Evolutionary conservation across 2,888 invertebrate genomes (phyloP), one percentile per base, ranked within the genome.

Genomic region (Zaprionus lineosus): DNA sequence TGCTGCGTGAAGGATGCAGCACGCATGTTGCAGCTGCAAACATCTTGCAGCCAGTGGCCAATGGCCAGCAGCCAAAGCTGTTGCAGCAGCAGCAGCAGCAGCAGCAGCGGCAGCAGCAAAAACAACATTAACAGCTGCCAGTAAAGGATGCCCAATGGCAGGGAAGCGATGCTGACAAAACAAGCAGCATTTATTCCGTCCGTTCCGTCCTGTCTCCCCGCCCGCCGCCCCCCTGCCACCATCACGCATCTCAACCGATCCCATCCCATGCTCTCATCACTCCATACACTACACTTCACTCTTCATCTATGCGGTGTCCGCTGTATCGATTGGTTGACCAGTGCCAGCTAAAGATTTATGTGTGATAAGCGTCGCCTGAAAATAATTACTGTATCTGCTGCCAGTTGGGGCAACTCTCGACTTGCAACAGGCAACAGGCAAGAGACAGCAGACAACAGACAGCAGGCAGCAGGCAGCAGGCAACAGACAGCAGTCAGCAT

Each of bases 301-400:
- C 46, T 40, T 21, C 39, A 43, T 56, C 56, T 52, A 55, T 51
- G 44, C 16, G 58, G 60, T 31, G 51, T 43, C 34, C 28, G 9
- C 34, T 43, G 61, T 51, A 85, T 79, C 81, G 83, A 79, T 83
- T 75, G 69, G 44, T 46, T 56, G 66, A 44, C 52, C 65, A 52
- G 41, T 44, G 65, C 52, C 70, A 50, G 55, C 55, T 53, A 36
- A 59, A 85, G 86, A 79, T 85, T 85, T 79, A 79, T 83, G 86
- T 85, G 79, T 85, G 86, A 79, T 85, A 79, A 79, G 86, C 79
- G 79, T 83, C 84, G 84, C 76, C 81, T 83, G 84, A 75, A 83
- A 83, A 83, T 85, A 79, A 83, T 79, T 79, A 85, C 84, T 85
- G 84, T 75, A 79, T 71, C 83, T 84, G 70, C 73, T 40, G 72